These are phyloP conservation scores for Drosophila borealis DNA, from an alignment of 2,888 invertebrate genomes.

Conservation along the genomic window DNA sequence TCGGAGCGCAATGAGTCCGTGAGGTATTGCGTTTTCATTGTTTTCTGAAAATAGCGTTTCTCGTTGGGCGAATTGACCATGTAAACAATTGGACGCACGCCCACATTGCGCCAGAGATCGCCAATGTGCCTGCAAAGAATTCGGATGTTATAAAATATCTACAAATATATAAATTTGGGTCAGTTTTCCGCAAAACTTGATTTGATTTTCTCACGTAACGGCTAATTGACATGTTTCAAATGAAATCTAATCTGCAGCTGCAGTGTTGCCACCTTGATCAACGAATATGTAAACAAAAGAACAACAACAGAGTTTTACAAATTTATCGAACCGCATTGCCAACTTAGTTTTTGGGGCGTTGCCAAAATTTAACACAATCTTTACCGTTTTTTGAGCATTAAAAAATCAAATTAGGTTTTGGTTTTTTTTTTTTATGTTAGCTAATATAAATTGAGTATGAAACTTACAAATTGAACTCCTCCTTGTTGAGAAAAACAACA, in stretches of 20 bases:
- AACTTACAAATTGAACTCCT: constrained; percentile 84
- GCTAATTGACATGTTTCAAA: neutral
- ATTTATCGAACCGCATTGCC: neutral
- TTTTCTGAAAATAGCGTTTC: constrained; percentile 85
- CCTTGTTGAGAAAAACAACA: constrained; percentile 84
- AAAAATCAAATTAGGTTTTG: neutral
- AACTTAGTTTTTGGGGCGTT: neutral
- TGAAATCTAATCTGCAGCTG: no score
- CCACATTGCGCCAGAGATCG: constrained; percentile 84
- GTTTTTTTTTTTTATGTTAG: neutral
- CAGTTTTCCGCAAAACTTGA: neutral
- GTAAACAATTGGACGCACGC: constrained; percentile 85
- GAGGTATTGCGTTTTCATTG: constrained; percentile 85
- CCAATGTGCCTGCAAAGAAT: constrained; percentile 81
- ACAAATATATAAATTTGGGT: neutral
- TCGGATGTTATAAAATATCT: neutral
- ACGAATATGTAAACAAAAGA: no score
- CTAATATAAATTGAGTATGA: no score
- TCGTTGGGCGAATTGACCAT: constrained; percentile 85
- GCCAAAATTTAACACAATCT: neutral
- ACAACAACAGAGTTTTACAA: neutral
- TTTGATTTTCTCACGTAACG: neutral
- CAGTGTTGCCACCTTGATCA: constrained; percentile 1
- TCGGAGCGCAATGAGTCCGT: constrained; percentile 85
- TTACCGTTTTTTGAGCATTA: neutral